Percentiles rank a stretch among this genome's conserved stretches.
These are phyloP conservation scores for Trichomalopsis sarcophagae DNA, from an alignment of 1,140 invertebrate genomes.

Conservation along the genomic window DNA sequence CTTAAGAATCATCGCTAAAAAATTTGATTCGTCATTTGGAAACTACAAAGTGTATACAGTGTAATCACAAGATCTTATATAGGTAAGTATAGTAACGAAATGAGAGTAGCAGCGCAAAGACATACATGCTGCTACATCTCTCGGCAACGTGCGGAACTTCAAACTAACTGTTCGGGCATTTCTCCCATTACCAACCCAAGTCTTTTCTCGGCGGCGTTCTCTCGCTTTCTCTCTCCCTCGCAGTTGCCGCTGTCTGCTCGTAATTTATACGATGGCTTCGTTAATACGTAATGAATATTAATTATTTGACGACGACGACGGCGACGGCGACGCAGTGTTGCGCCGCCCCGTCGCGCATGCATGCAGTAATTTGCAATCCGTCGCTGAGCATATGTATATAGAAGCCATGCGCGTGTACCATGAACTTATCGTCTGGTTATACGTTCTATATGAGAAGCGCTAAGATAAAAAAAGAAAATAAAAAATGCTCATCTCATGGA, in stretches of 20 bases:
- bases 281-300: constrained; percentile 75
- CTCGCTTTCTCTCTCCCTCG: constrained; percentile 58
- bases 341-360: constrained; percentile 56
- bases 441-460: too few species aligned
- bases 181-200: constrained; percentile 45
- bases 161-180: constrained; percentile 7
- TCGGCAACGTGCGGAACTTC: constrained; percentile 60
- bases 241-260: constrained; percentile 56
- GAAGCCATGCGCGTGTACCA: constrained; percentile 33
- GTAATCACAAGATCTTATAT: too few species aligned
- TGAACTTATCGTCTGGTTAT: not conserved
- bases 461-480: constrained; percentile 24
- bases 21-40: too few species aligned
- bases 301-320: constrained; percentile 71
- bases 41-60: too few species aligned
- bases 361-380: constrained; percentile 73
- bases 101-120: not conserved
- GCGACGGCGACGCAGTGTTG: constrained; percentile 55
- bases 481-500: constrained; percentile 10
- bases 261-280: constrained; percentile 73
- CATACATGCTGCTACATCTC: constrained; percentile 68
- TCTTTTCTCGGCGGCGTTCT: constrained; percentile 10
- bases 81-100: too few species aligned
- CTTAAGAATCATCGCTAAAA: too few species aligned
- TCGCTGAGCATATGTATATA: constrained; percentile 56